Base-by-base conservation (phyloP, 2,113 vertebrate species). In the Paraplagusia blochii region DNA sequence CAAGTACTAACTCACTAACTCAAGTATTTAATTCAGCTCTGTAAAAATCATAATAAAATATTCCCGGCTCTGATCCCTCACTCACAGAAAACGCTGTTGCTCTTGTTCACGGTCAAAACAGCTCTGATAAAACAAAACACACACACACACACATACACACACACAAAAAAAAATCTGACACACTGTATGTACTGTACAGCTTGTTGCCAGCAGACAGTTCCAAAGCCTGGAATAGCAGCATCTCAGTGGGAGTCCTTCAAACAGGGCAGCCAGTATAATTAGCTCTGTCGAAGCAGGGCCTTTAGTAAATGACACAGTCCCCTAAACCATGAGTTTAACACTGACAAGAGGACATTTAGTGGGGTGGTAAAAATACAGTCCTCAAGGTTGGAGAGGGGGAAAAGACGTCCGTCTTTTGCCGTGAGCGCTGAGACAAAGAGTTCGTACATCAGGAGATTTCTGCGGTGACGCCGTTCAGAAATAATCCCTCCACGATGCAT, bases 191-290 rank as follows among this genome's bases (percentile, higher is more conserved):
- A 44, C 14, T 16, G 22, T 29, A 29, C 22, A 29, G 22, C 22
- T 29, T 29, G 12, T 44, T 16, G 7, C 22, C 43, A 62, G 72
- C 61, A 66, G 69, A 76, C 64, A 51, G 54, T 63, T 72, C 59
- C 33, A 48, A 19, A 45, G 22, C 63, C 66, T 44, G 10, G 46
- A 77, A 71, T 69, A 77, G 55, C 52, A 38, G 59, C 53, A 54
- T 70, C 80, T 74, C 61, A 67, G 63, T 57, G 61, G 81, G 74
- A 80, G 62, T 75, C 69, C 66, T 69, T 75, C 44, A 53, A 60
- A 63, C 40, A 72, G 56, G 58, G 55, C 71, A 74, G 48, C 19
- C 62, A 52, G 43, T 70, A 71, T 79, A 80, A 83, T 81, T 78
- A 83, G 68, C 58, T 53, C 55, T 66, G 66, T 76, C 57, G 76